Evolutionary conservation across 2,888 invertebrate genomes (phyloP).

Genomic region (Willowsia nigromaculata): DNA sequence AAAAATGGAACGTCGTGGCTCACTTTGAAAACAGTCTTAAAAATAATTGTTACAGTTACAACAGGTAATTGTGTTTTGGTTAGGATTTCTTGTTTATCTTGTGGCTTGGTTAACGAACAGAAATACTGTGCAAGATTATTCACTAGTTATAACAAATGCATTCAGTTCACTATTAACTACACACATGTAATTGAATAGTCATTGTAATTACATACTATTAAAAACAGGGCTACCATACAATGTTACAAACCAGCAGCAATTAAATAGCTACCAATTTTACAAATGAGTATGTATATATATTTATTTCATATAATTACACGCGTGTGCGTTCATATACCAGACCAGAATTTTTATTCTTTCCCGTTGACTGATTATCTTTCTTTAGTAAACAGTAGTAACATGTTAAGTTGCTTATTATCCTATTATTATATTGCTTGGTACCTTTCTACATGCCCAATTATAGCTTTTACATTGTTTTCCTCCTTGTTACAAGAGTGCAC

Average conservation of each 20-base stretch:
- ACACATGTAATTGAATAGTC: too few relatives aligned
- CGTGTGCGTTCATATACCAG: neutral
- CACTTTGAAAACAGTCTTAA: conserved; percentile 11
- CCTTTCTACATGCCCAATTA: too few relatives aligned
- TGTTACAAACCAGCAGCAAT: too few relatives aligned
- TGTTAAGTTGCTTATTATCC: neutral
- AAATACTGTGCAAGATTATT: neutral
- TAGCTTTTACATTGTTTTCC: too few relatives aligned
- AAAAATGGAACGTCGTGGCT: neutral
- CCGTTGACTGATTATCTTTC: neutral
- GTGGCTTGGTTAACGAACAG: too few relatives aligned
- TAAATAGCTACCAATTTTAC: neutral
- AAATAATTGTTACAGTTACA: neutral
- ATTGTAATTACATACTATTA: too few relatives aligned
- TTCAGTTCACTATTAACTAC: neutral
- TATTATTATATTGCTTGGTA: too few relatives aligned
- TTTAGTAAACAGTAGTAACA: neutral
- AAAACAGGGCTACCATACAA: too few relatives aligned
- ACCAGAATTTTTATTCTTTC: neutral
- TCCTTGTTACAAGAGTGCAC: too few relatives aligned
- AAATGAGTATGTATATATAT: conserved; percentile 4
- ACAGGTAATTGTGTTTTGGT: neutral
- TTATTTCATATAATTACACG: neutral
- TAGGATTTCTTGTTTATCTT: too few relatives aligned
- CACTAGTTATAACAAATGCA: neutral